phyloP scores from a whole-genome alignment of 2,888 invertebrate species.

The Synanthedon andrenaeformis region DNA sequence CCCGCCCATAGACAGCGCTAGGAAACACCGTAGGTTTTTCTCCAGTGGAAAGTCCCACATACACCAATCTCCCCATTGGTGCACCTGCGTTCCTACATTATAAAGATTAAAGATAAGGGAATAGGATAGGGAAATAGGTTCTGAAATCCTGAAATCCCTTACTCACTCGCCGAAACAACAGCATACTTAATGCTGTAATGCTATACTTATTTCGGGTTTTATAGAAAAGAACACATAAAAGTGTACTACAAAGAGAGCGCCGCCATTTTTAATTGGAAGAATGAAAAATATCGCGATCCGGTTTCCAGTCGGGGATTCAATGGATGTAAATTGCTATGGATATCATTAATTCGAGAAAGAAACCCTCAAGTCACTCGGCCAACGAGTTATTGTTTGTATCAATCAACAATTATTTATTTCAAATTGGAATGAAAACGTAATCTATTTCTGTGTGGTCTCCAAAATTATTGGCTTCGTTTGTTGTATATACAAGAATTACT shows the following conservation, averaged over 20 bases:
- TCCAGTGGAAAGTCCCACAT: no score
- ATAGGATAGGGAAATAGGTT: no score
- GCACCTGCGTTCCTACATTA: no score
- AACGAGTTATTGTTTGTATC: not conserved
- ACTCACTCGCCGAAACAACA: no score
- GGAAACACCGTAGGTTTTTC: no score
- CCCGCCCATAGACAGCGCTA: no score
- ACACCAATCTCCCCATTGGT: no score
- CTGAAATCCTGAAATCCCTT: no score
- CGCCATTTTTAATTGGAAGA: constrained; percentile 58
- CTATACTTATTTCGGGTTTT: not conserved
- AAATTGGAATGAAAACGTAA: not conserved
- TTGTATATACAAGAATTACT: no score
- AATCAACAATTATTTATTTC: not conserved
- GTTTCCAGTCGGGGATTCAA: constrained; percentile 43
- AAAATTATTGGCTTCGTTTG: no score
- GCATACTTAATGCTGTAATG: no score
- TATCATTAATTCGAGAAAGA: constrained; percentile 12
- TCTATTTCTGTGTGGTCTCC: not conserved
- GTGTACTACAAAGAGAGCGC: constrained; percentile 17
- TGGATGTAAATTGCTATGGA: constrained; percentile 33
- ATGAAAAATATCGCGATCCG: constrained; percentile 58
- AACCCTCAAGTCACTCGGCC: not conserved
- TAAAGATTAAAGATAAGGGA: no score
- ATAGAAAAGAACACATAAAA: constrained; percentile 10